A percentile compares a stretch with the other conserved stretches of the same genome.
Conservation (phyloP, 2,797 vertebrate genomes). For the Cephalopachus bancanus region DNA sequence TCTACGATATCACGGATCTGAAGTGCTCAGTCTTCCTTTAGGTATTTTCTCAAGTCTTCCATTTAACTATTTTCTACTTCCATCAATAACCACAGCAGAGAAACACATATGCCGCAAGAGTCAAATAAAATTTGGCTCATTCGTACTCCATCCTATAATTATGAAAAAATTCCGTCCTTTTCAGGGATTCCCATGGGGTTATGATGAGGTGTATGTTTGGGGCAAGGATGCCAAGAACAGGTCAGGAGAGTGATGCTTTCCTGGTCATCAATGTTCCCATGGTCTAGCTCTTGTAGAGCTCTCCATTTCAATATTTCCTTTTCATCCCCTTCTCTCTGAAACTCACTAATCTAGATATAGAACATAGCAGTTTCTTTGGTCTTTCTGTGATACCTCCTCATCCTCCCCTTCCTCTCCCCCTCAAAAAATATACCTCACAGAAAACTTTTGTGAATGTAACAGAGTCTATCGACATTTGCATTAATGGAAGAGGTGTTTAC, state of each 20-base stretch:
- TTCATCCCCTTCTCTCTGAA: background rate
- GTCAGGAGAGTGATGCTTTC: background rate
- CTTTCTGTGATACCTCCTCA: background rate
- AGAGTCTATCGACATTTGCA: background rate
- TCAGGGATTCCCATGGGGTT: background rate
- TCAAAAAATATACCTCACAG: background rate
- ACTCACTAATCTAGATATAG: background rate
- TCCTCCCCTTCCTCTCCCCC: accelerated
- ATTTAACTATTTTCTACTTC: background rate
- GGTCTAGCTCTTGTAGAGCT: background rate
- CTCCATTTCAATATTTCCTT: background rate
- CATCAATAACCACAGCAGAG: background rate
- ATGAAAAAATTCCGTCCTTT: background rate
- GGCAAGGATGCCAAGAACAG: background rate
- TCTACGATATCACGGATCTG: background rate
- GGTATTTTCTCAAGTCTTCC: background rate
- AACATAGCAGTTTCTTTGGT: background rate
- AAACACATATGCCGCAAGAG: background rate
- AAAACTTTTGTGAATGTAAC: background rate
- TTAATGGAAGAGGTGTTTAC: background rate
- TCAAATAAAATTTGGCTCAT: background rate
- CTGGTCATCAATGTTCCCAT: background rate
- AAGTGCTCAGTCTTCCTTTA: background rate
- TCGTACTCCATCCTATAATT: background rate
- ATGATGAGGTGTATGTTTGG: background rate